A percentile compares a stretch with the other conserved stretches of the same genome.
phyloP scores from a whole-genome alignment of 1,140 invertebrate species.

The Drosophila repleta region DNA sequence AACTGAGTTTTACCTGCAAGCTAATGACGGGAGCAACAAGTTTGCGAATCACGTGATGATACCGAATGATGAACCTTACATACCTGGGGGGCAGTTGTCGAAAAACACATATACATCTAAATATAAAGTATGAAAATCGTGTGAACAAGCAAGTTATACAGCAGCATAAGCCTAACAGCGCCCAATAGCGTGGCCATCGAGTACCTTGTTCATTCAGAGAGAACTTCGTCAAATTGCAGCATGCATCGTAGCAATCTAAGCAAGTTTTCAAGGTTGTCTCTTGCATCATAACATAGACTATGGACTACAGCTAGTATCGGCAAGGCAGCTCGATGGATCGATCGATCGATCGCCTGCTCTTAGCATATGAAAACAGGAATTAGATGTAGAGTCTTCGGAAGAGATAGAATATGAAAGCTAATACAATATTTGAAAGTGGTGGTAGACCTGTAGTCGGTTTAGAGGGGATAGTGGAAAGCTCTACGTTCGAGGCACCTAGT shows the following conservation, averaged over 20 bases:
- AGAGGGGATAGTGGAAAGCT: slow-evolving; percentile 4
- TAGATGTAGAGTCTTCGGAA: not conserved
- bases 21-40: not conserved
- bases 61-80: slow-evolving; percentile 22
- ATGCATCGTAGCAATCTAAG: slow-evolving; percentile 15
- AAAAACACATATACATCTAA: not conserved
- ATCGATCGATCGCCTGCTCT: no score
- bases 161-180: slow-evolving; percentile 12
- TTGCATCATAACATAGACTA: no score
- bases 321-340: no score
- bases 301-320: no score
- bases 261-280: not conserved
- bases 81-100: slow-evolving; percentile 14
- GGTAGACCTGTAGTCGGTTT: not conserved
- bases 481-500: slow-evolving; percentile 11
- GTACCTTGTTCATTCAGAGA: not conserved
- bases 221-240: not conserved
- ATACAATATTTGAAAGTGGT: not conserved
- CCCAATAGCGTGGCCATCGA: not conserved
- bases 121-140: not conserved
- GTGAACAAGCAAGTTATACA: slow-evolving; percentile 14
- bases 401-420: slow-evolving; percentile 5
- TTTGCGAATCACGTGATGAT: not conserved
- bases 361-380: not conserved
- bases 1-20: not conserved